These are phyloP conservation scores for Natrix natrix DNA, from an alignment of 2,797 vertebrate genomes.

Conservation along the genomic window DNA sequence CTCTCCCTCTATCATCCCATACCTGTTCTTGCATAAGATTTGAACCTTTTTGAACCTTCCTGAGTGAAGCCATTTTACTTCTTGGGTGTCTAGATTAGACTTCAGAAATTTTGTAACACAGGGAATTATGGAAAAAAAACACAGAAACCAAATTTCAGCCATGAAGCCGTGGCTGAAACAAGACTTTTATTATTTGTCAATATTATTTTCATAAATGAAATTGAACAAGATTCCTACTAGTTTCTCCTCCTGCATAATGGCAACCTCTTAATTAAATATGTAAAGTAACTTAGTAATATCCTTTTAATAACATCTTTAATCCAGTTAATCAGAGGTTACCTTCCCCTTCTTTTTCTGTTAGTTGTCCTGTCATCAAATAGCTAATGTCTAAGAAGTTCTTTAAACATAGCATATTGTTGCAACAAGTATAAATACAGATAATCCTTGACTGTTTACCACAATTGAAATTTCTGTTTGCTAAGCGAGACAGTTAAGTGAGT, in stretches of 20 bases:
- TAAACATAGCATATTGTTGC: neutral
- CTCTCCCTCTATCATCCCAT: neutral
- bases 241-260: neutral
- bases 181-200: neutral
- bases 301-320: neutral
- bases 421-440: neutral
- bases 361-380: neutral
- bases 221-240: neutral
- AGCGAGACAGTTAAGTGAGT: neutral
- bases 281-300: neutral
- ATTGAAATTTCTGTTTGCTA: neutral
- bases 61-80: neutral
- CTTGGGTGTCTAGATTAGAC: neutral
- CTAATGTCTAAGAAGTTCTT: neutral
- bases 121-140: neutral
- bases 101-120: neutral
- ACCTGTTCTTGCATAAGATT: neutral
- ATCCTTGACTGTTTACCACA: neutral
- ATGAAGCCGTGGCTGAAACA: neutral
- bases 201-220: neutral
- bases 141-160: neutral
- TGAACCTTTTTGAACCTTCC: neutral
- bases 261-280: neutral
- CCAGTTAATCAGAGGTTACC: neutral
- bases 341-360: neutral